A percentile compares a stretch with the other conserved stretches of the same genome.
phyloP scores from a whole-genome alignment of 2,888 invertebrate genomes.

The Mimumesa dahlbomi region DNA sequence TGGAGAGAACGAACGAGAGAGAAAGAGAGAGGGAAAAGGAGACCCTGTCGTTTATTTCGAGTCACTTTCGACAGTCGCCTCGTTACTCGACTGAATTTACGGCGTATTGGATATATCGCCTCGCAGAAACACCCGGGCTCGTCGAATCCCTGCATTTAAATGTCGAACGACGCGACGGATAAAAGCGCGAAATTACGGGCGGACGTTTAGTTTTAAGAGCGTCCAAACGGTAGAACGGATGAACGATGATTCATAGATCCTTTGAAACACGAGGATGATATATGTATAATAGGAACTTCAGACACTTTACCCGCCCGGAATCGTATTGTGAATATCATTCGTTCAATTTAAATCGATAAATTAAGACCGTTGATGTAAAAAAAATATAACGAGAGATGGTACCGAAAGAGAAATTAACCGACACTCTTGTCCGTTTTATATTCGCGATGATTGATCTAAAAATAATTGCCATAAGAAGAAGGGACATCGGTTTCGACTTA shows the following conservation, averaged over 20 bases:
- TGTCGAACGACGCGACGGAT: slow-evolving; percentile 12
- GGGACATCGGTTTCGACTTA: slow-evolving; percentile 39
- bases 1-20: slow-evolving; percentile 11
- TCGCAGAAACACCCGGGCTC: slow-evolving; percentile 10
- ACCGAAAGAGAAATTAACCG: no score
- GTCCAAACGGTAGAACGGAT: slow-evolving; percentile 10
- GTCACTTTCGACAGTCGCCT: slow-evolving; percentile 78
- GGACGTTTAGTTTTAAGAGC: background rate
- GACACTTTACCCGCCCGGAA: no score
- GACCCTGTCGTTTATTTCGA: slow-evolving; percentile 74
- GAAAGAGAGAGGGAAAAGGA: slow-evolving; percentile 50
- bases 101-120: slow-evolving; percentile 62
- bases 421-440: no score
- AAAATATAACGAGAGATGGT: no score
- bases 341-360: no score
- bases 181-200: slow-evolving; percentile 21
- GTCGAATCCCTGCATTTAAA: slow-evolving; percentile 16
- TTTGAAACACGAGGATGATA: slow-evolving; percentile 1
- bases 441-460: no score
- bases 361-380: no score
- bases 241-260: slow-evolving; percentile 35
- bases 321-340: no score
- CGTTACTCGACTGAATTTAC: slow-evolving; percentile 78
- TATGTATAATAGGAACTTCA: no score
- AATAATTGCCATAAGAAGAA: no score